phyloP scores from a whole-genome alignment of 2,888 invertebrate species.

The Labia minor region DNA sequence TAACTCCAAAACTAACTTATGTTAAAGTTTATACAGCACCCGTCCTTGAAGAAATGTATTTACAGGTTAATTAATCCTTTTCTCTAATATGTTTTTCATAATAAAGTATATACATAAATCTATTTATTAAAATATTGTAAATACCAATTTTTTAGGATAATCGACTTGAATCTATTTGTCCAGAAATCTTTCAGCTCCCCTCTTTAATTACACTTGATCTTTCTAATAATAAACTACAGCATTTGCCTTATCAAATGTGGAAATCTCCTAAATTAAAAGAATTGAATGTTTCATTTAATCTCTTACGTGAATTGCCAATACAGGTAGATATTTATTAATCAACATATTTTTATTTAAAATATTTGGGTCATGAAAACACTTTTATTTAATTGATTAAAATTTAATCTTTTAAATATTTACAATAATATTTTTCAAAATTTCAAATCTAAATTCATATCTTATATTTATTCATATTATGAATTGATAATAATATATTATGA shows the following conservation, averaged over 20 bases:
- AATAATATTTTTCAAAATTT: too few relatives aligned
- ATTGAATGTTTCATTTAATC: constrained; percentile 79
- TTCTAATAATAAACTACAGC: constrained; percentile 85
- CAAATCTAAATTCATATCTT: too few relatives aligned
- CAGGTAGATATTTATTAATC: neutral
- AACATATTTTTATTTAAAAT: too few relatives aligned
- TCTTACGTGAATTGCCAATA: constrained; percentile 59
- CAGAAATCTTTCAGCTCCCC: constrained; percentile 70
- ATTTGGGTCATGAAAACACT: too few relatives aligned
- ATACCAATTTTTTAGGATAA: constrained; percentile 62
- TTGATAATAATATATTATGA: too few relatives aligned
- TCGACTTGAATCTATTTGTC: constrained; percentile 69
- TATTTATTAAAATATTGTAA: neutral
- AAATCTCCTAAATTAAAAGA: constrained; percentile 73
- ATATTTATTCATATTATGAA: too few relatives aligned
- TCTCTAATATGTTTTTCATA: too few relatives aligned
- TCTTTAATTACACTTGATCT: constrained; percentile 71
- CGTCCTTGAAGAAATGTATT: constrained; percentile 75
- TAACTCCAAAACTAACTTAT: constrained; percentile 28
- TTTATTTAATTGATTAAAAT: too few relatives aligned
- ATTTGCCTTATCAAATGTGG: constrained; percentile 78
- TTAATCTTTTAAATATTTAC: too few relatives aligned
- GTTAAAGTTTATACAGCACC: constrained; percentile 53
- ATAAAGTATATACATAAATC: neutral
- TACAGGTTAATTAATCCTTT: constrained; percentile 52